Evolutionary conservation across 2,888 invertebrate species (phyloP).

Genomic region (Melinaea menophilus): DNA sequence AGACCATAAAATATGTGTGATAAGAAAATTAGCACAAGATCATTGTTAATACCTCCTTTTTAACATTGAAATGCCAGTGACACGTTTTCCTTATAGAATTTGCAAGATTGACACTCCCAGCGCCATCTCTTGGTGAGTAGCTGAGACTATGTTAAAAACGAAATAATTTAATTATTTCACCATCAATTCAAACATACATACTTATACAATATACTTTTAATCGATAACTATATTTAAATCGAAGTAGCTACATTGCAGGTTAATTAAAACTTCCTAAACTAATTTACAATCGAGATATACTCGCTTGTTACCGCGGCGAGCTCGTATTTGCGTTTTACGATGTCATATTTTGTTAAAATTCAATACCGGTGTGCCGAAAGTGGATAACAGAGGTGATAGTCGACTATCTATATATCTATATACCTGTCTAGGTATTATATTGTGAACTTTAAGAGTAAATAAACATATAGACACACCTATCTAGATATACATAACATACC

Average conservation of each 20-base stretch:
- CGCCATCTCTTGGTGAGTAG: slow-evolving; percentile 46
- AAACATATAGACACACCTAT: too few species aligned
- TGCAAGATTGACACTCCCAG: slow-evolving; percentile 21
- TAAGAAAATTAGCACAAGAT: too few species aligned
- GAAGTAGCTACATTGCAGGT: neutral
- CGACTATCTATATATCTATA: neutral
- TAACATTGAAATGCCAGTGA: too few species aligned
- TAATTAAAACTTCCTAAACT: neutral
- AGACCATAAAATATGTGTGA: neutral
- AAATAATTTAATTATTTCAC: slow-evolving; percentile 1
- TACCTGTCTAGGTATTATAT: too few species aligned
- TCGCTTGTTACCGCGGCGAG: slow-evolving; percentile 15
- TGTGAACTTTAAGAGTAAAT: too few species aligned
- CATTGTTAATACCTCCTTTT: too few species aligned
- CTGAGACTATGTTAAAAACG: slow-evolving; percentile 4
- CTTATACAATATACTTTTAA: neutral
- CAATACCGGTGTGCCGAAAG: slow-evolving; percentile 47
- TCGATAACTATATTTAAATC: neutral
- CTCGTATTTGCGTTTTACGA: slow-evolving; percentile 37
- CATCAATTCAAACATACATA: too few species aligned
- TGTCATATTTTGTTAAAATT: slow-evolving; percentile 56
- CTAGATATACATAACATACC: too few species aligned
- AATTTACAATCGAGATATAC: slow-evolving; percentile 5
- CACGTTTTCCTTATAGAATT: slow-evolving; percentile 1
- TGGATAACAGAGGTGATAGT: slow-evolving; percentile 12